These are phyloP conservation scores for Drosophila histrio DNA, from an alignment of 2,888 invertebrate genomes.

Conservation along the genomic window DNA sequence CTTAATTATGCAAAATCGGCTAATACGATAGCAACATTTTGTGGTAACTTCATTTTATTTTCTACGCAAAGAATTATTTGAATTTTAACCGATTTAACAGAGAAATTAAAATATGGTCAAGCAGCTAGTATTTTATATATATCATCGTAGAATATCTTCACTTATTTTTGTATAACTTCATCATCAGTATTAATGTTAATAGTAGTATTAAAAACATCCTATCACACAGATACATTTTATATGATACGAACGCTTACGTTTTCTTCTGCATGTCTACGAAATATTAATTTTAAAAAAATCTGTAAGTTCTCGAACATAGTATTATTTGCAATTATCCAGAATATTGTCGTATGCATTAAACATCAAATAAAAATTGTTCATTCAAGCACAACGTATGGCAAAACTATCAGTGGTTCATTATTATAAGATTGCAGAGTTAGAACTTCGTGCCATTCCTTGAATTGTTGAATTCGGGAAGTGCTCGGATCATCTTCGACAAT, in stretches of 20 bases:
- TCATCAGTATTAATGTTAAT: neutral
- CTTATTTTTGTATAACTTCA: neutral
- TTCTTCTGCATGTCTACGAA: neutral
- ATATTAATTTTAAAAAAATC: neutral
- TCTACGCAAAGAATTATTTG: constrained; percentile 5
- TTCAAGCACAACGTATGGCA: constrained; percentile 99
- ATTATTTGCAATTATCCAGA: neutral
- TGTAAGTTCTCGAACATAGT: neutral
- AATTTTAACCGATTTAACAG: constrained; percentile 8
- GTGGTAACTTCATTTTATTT: neutral
- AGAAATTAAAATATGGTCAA: neutral
- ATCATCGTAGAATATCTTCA: constrained; percentile 4
- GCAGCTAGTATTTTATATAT: neutral
- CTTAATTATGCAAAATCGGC: neutral
- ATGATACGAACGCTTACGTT: neutral
- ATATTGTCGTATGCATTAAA: neutral
- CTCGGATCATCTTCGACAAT: constrained; percentile 63
- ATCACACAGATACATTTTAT: neutral
- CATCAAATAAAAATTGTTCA: constrained; percentile 83
- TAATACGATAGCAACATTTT: neutral
- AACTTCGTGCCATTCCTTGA: constrained; percentile 97
- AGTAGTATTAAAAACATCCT: neutral
- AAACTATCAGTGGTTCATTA: constrained; percentile 93
- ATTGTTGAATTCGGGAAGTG: constrained; percentile 83
- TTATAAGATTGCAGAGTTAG: constrained; percentile 89